Percentiles rank a stretch among this genome's conserved stretches.
Evolutionary conservation across 2,113 vertebrate species (phyloP).

Genomic region (Toxotes chatareus): DNA sequence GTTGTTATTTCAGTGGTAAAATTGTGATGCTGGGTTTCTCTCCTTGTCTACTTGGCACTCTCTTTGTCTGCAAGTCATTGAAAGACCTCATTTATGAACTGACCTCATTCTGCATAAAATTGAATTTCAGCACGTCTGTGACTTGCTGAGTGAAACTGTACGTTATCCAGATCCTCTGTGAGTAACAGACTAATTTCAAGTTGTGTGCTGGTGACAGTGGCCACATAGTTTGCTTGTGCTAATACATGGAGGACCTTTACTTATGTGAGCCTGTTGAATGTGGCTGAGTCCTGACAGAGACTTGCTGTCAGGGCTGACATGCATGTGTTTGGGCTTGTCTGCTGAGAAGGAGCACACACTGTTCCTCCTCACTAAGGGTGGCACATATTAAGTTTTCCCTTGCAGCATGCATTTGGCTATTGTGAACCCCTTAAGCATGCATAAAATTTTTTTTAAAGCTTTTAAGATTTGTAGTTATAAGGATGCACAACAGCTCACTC

Average conservation of each 20-base stretch:
- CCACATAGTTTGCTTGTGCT: neutral
- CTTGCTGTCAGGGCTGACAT: constrained; percentile 32
- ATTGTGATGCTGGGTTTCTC: neutral
- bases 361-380: constrained; percentile 5
- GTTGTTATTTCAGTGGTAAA: neutral
- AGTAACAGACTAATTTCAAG: neutral
- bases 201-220: neutral
- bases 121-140: constrained; percentile 8
- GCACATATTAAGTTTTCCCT: neutral
- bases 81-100: constrained; percentile 44
- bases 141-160: constrained; percentile 2
- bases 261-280: constrained; percentile 37
- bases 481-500: neutral
- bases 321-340: constrained; percentile 70
- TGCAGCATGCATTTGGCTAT: neutral
- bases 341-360: constrained; percentile 15
- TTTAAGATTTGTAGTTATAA: neutral
- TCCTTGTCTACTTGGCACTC: constrained; percentile 19
- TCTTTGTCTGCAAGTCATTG: constrained; percentile 56
- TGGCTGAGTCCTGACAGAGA: constrained; percentile 39
- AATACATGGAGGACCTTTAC: neutral
- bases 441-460: too few relatives aligned
- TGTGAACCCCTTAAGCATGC: neutral
- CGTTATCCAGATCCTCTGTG: neutral
- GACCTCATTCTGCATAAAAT: constrained; percentile 59